phyloP scores from a whole-genome alignment of 2,888 invertebrate genomes.

The Agonum fuliginosum region DNA sequence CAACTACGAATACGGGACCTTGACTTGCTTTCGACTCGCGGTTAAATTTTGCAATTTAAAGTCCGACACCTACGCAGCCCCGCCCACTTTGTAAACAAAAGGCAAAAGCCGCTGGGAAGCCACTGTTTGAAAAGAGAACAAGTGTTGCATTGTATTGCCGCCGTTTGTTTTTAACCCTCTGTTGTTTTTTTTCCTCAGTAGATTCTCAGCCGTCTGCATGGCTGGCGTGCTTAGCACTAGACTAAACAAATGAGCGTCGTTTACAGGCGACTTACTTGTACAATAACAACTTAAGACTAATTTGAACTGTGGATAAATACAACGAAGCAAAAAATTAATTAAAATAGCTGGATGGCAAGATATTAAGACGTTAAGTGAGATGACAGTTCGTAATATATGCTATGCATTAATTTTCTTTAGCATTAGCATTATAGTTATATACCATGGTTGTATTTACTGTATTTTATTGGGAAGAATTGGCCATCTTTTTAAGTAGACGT shows the following conservation, averaged over 20 bases:
- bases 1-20: slow-evolving; percentile 10
- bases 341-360: neutral
- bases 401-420: neutral
- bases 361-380: too few species aligned
- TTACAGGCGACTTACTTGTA: neutral
- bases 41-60: slow-evolving; percentile 54
- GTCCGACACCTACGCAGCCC: neutral
- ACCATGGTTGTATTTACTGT: too few species aligned
- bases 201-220: neutral
- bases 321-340: neutral
- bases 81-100: slow-evolving; percentile 30
- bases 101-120: too few species aligned
- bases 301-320: neutral
- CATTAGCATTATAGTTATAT: too few species aligned
- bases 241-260: neutral
- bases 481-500: too few species aligned
- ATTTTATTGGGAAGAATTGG: too few species aligned
- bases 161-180: neutral
- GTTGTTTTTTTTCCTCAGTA: neutral
- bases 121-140: slow-evolving; percentile 9
- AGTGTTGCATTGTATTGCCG: neutral
- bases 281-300: neutral
- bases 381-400: neutral
- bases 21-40: slow-evolving; percentile 27
- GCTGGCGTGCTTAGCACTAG: neutral